Base-by-base conservation (phyloP, 2,113 vertebrate genomes). In the Lampris incognitus region DNA sequence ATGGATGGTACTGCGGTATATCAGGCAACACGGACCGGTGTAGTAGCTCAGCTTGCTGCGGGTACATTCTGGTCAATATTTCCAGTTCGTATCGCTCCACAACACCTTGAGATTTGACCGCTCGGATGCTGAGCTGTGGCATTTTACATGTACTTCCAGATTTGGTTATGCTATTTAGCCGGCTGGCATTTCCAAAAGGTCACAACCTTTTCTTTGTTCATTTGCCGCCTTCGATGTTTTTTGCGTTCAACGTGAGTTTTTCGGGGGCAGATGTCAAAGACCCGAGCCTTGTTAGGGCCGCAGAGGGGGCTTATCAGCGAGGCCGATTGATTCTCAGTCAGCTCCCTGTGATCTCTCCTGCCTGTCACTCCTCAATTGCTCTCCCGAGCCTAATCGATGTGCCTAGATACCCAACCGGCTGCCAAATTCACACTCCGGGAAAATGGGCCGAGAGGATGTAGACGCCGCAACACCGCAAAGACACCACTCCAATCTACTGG, bases 131-230 rank as follows among this genome's bases (percentile, higher is more conserved):
- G 74, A 88, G 87, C 85, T 81, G 79, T 92, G 92, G 86, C 90
- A 92, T 94, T 94, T 93, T 87, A 79, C 85, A 88, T 86, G 82
- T 63, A 69, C 86, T 74, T 87, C 85, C 82, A 74, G 79, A 91
- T 89, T 90, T 88, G 89, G 85, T 84, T 79, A 81, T 83, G 73
- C 87, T 93, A 84, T 93, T 92, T 83, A 88, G 89, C 84, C 71
- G 85, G 83, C 79, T 94, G 94, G 83, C 92, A 93, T 95, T 95
- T 93, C 63, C 79, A 94, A 94, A 24, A 94, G 94, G 94, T 90
- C 86, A 83, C 77, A 87, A 89, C 94, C 94, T 94, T 94, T 94
- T 62, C 80, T 88, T 24, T 85, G 82, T 89, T 91, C 85, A 80
- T 90, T 89, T 74, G 83, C 76, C 87, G 81, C 78, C 82, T 88